Percentiles rank a stretch among this genome's conserved stretches.
phyloP scores from a whole-genome alignment of 2,888 invertebrate species.

The Horisme vitalbata region DNA sequence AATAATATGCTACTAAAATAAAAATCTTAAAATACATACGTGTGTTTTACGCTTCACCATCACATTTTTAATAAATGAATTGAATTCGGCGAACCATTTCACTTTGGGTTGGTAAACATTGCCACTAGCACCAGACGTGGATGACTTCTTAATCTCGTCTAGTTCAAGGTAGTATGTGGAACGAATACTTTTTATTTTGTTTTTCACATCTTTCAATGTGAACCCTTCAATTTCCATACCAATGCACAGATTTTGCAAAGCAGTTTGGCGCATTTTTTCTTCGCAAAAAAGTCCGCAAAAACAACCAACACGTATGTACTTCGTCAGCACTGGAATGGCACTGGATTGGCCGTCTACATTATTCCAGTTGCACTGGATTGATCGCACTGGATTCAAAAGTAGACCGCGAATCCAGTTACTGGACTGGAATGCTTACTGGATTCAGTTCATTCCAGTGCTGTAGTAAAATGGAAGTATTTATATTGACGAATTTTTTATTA shows the following conservation, averaged over 20 bases:
- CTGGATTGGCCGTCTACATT: too few species aligned
- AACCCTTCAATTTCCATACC: slow-evolving; percentile 32
- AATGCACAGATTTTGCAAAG: slow-evolving; percentile 27
- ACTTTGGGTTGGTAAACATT: slow-evolving; percentile 30
- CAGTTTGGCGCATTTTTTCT: slow-evolving; percentile 32
- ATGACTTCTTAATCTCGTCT: slow-evolving; percentile 33
- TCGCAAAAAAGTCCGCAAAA: slow-evolving; percentile 34
- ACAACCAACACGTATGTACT: slow-evolving; percentile 30
- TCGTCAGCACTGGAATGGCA: too few species aligned
- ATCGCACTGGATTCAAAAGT: too few species aligned
- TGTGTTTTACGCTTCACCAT: slow-evolving; percentile 23
- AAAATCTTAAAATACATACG: slow-evolving; percentile 16
- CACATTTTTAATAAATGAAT: slow-evolving; percentile 25
- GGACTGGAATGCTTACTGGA: too few species aligned
- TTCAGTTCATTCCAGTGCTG: too few species aligned
- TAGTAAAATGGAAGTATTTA: too few species aligned
- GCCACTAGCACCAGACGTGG: slow-evolving; percentile 30
- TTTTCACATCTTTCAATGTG: slow-evolving; percentile 30
- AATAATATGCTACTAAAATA: too few species aligned
- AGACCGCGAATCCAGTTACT: too few species aligned
- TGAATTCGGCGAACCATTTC: slow-evolving; percentile 30
- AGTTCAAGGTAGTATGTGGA: slow-evolving; percentile 33
- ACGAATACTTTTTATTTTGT: slow-evolving; percentile 30
- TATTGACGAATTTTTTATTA: too few species aligned
- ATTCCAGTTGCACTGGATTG: too few species aligned